Evolutionary conservation across 2,797 vertebrate genomes (phyloP), one percentile per base, ranked within the genome.

Genomic region (Coregonus ussuriensis): DNA sequence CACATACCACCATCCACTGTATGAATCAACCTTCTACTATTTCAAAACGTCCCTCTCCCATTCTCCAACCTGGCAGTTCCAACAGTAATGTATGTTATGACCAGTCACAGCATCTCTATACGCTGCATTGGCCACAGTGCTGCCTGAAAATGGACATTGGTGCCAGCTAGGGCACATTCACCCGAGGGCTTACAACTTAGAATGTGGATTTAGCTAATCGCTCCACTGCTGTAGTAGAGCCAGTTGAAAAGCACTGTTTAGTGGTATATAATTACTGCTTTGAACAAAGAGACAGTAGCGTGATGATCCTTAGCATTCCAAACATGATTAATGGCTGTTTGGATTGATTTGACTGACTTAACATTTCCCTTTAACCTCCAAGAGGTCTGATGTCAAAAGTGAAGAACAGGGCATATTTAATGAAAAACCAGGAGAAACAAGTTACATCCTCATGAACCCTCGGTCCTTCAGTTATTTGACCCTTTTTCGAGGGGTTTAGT

Each of bases 391-490:
- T 35, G 29, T 16, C 14, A 33, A 84, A 78, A 74, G 78, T 53
- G 37, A 72, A 73, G 29, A 21, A 35, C 35, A 15, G 18, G 21
- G 14, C 70, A 71, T 35, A 25, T 69, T 74, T 69, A 74, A 31
- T 54, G 53, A 77, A 72, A 54, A 81, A 37, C 51, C 65, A 65
- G 37, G 76, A 59, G 75, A 76, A 71, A 3, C 74, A 74, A n/a
- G 67, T 18, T 63, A 70, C 76, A 35, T 83, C 74, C 13, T 7
- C 52, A 68, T 66, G 74, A 83, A 74, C 78, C 78, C 65, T 56
- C 77, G 78, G 83, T 82, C 83, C 84, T 82, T 83, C 31, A 56
- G 47, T 65, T 33, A 53, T 74, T 74, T 65, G 82, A 87, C 81
- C 86, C 74, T 16, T 31, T 77, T 37, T 16, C 62, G 79, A 16